A percentile compares a stretch with the other conserved stretches of the same genome.
Evolutionary conservation across 2,888 invertebrate genomes (phyloP).

Genomic region (Meta bourneti): DNA sequence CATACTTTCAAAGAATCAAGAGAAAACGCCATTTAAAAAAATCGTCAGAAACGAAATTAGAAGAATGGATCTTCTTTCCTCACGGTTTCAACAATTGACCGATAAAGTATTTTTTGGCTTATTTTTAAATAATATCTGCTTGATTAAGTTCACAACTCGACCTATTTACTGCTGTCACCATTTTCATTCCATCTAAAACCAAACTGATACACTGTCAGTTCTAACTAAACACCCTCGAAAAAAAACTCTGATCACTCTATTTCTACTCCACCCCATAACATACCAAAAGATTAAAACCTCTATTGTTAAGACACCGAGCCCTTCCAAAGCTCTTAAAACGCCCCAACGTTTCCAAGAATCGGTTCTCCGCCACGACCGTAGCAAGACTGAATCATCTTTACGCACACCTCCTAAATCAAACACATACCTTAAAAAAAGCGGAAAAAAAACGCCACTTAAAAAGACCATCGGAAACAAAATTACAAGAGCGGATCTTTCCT

Average conservation of each 20-base stretch:
- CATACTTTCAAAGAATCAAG: no score
- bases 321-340: neutral
- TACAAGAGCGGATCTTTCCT: neutral
- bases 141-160: no score
- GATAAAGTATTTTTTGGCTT: no score
- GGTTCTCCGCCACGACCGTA: constrained; percentile 5
- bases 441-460: constrained; percentile 18
- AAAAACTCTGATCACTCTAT: neutral
- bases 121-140: no score
- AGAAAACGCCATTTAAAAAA: no score
- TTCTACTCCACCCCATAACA: neutral
- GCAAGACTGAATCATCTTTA: constrained; percentile 47
- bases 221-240: no score
- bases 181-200: no score
- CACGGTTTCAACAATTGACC: no score
- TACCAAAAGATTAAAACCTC: neutral
- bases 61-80: no score
- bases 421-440: constrained; percentile 7
- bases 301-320: neutral
- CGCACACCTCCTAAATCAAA: constrained; percentile 60
- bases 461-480: constrained; percentile 25
- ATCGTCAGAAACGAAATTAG: no score
- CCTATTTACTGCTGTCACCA: no score
- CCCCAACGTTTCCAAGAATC: neutral
- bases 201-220: no score